Conservation (phyloP, 2,113 vertebrate species). For the Cyprinodon variegatus region DNA sequence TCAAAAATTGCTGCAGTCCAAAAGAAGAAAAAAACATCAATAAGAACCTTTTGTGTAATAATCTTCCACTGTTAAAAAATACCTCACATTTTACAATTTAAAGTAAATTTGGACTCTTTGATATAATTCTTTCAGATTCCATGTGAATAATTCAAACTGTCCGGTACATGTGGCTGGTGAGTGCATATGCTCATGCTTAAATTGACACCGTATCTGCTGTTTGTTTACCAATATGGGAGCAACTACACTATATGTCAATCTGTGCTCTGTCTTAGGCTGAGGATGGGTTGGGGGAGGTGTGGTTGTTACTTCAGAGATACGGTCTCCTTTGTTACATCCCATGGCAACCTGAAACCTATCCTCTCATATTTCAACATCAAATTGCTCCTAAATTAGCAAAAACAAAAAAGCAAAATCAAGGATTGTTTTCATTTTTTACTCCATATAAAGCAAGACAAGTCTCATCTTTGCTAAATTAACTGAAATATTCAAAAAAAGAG, state of each 20-base stretch:
- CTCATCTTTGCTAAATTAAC: background rate
- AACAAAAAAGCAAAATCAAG: background rate
- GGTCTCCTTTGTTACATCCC: slow-evolving; percentile 39
- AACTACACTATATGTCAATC: slow-evolving; percentile 12
- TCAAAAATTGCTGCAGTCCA: no score
- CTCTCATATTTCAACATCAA: background rate
- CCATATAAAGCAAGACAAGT: background rate
- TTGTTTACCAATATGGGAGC: slow-evolving; percentile 29
- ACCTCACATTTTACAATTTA: background rate
- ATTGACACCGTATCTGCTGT: background rate
- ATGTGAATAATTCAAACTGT: background rate
- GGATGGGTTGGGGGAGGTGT: background rate
- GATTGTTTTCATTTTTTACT: background rate
- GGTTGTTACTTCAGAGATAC: slow-evolving; percentile 60
- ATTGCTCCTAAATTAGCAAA: background rate
- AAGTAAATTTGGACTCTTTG: background rate
- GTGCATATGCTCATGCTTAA: background rate
- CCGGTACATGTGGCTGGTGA: background rate
- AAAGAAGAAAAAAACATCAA: no score
- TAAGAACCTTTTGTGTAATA: no score
- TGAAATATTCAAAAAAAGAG: background rate
- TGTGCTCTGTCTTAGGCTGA: slow-evolving; percentile 12
- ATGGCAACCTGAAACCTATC: slow-evolving; percentile 16
- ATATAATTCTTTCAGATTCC: background rate
- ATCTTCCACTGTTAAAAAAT: background rate